Base-by-base conservation (phyloP, 2,113 vertebrate species). In the Haliaeetus leucogaster region DNA sequence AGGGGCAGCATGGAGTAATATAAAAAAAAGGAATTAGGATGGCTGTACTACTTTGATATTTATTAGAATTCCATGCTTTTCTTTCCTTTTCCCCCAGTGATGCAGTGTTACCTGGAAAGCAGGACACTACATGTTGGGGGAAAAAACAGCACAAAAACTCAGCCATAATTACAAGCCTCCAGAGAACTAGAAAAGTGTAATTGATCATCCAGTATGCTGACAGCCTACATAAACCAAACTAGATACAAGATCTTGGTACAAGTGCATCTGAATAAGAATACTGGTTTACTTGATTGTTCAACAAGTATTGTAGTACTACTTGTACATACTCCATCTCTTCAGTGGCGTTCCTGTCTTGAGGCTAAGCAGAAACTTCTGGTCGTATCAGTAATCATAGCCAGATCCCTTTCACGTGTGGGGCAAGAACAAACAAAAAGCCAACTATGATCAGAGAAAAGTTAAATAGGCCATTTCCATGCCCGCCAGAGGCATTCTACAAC, bases 91-190 rank as follows among this genome's bases (percentile, higher is more conserved):
- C 9, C 40, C 45, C 23, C 50, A 53, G 29, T n/a, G 43, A 48
- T 48, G 34, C n/a, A 56, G 42, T 7, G 20, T 6, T 89, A 66
- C 5, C 30, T 32, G 40, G 36, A 45, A 61, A 63, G 53, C 32
- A 65, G 63, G 21, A 11, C 21, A 59, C 25, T 0, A 0, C 3
- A 5, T 7, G 26, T 9, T 50, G 7, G 27, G 70, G 12, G 8
- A 30, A 77, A 59, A n/a, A 65, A 21, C 18, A 83, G 59, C 50
- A 88, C 36, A 62, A 80, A 47, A 43, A 26, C 29, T 76, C 29
- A 86, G 32, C 72, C 30, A 13, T 27, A n/a, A 21, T 15, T 15
- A 58, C 13, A 84, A 58, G 19, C 7, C 42, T 62, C 50, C 34
- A 32, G 32, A 70, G 38, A 82, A 56, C 11, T 25, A 12, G 13